These are phyloP conservation scores for Lates calcarifer DNA, from an alignment of 2,113 vertebrate species.

Conservation along the genomic window DNA sequence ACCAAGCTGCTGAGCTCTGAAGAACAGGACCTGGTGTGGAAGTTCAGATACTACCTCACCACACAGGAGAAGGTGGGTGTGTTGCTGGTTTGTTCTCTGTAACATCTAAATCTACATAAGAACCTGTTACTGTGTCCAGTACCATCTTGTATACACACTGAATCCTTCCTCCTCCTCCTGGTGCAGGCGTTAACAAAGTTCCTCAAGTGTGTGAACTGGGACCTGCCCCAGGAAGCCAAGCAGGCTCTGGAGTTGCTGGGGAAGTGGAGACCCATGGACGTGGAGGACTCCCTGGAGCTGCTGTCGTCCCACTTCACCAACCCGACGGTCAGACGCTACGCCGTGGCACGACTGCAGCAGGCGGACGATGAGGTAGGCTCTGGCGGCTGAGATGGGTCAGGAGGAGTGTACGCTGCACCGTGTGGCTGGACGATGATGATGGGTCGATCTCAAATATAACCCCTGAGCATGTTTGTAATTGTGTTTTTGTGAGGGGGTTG, in stretches of 20 bases:
- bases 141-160: neutral
- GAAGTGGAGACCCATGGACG: slow-evolving; percentile 99
- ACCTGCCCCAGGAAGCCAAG: slow-evolving; percentile 95
- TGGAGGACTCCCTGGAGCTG: slow-evolving; percentile 97
- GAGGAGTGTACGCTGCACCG: neutral
- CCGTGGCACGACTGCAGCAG: slow-evolving; percentile 93
- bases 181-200: slow-evolving; percentile 96
- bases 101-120: neutral
- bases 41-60: slow-evolving; percentile 98
- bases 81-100: neutral
- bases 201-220: slow-evolving; percentile 99
- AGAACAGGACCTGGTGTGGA: slow-evolving; percentile 99
- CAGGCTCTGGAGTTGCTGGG: slow-evolving; percentile 96
- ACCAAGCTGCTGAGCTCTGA: slow-evolving; percentile 97
- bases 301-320: slow-evolving; percentile 96
- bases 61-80: slow-evolving; percentile 94
- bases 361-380: slow-evolving; percentile 94
- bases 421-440: neutral
- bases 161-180: neutral
- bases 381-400: neutral
- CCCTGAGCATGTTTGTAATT: too few relatives aligned
- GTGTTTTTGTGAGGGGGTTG: neutral
- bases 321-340: slow-evolving; percentile 94
- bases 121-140: neutral
- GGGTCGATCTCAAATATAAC: neutral